A percentile compares a stretch with the other conserved stretches of the same genome.
These are phyloP conservation scores for Sinocyclocheilus grahami DNA, from an alignment of 2,113 vertebrate species.

Conservation along the genomic window DNA sequence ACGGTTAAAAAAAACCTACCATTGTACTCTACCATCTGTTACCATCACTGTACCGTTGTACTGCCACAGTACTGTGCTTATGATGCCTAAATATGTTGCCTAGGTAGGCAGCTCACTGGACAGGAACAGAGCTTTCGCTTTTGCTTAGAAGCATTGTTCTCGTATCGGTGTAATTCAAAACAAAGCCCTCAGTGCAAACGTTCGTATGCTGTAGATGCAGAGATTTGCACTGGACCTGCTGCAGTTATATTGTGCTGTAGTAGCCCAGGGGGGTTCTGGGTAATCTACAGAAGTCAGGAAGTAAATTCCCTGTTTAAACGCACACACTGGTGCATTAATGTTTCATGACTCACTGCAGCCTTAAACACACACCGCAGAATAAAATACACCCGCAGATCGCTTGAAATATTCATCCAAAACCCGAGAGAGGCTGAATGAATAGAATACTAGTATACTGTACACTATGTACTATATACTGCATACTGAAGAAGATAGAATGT, in stretches of 20 bases:
- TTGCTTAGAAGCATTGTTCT: not conserved
- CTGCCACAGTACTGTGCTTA: not conserved
- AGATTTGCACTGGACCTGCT: not conserved
- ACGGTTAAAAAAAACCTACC: not conserved
- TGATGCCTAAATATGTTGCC: not conserved
- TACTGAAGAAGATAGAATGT: not conserved
- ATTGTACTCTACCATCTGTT: not conserved
- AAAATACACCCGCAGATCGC: not conserved
- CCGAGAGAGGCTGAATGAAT: not conserved
- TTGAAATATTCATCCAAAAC: not conserved
- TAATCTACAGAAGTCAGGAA: conserved; percentile 3
- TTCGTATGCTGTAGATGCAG: not conserved
- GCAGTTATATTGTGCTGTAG: not conserved
- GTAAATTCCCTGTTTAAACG: not conserved
- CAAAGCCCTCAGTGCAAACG: not conserved
- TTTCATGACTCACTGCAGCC: not conserved
- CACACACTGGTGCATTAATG: conserved; percentile 2
- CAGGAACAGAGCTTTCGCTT: not conserved
- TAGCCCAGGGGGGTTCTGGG: not conserved
- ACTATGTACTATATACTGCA: not conserved
- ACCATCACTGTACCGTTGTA: not conserved
- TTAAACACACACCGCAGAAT: not conserved
- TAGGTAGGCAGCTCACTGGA: not conserved
- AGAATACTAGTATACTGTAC: not conserved
- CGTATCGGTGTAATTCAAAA: not conserved